phyloP scores from a whole-genome alignment of 2,113 vertebrate species.

The Gobiocypris rarus region DNA sequence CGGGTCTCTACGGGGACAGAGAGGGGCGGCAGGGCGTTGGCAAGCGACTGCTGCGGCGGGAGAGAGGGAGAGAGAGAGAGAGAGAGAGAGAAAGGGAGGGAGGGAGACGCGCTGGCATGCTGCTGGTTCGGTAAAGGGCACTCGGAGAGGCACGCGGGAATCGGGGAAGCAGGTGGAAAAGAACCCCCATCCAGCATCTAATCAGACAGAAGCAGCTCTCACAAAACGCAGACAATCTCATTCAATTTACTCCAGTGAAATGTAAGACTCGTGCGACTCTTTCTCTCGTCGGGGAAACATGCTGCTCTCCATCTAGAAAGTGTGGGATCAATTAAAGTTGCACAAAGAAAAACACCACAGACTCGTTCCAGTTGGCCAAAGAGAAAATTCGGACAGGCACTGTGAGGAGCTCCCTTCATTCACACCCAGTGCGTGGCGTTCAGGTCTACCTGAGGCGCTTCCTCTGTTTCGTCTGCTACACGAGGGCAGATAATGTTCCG shows the following conservation, averaged over 20 bases:
- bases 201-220: conserved; percentile 54
- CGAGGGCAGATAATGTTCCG: conserved; percentile 56
- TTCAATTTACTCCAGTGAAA: conserved; percentile 62
- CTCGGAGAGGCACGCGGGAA: conserved; percentile 63
- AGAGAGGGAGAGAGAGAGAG: conserved; percentile 51
- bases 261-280: conserved; percentile 35
- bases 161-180: conserved; percentile 60
- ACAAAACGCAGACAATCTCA: conserved; percentile 52
- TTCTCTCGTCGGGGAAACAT: conserved; percentile 8
- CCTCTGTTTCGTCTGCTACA: conserved; percentile 63
- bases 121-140: conserved; percentile 59
- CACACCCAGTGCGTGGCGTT: conserved; percentile 64
- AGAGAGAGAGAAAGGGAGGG: conserved; percentile 54
- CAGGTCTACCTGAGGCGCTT: conserved; percentile 73
- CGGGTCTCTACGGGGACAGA: conserved; percentile 61
- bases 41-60: not conserved
- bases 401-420: conserved; percentile 48
- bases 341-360: conserved; percentile 36
- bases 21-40: conserved; percentile 48
- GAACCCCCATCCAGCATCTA: conserved; percentile 63
- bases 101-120: conserved; percentile 69
- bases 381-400: conserved; percentile 60
- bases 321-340: conserved; percentile 11
- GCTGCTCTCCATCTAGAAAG: conserved; percentile 15
- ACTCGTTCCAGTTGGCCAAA: conserved; percentile 21